These are phyloP conservation scores for Samia ricini DNA, from an alignment of 1,140 invertebrate species.

Conservation along the genomic window DNA sequence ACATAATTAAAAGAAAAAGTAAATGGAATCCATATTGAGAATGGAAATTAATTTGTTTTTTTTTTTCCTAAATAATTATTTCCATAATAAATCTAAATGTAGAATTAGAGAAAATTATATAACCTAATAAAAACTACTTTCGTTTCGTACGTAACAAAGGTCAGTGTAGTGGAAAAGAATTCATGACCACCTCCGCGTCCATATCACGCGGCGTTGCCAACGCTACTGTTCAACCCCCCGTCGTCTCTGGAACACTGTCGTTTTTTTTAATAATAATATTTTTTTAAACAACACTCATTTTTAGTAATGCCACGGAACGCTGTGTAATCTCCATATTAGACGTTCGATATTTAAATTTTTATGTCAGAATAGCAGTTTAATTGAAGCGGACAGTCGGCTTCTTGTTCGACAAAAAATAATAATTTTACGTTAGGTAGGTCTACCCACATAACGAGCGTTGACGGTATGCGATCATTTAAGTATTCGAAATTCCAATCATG, in stretches of 20 bases:
- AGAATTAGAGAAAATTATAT: no score
- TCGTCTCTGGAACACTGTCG: slow-evolving; percentile 29
- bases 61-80: no score
- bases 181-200: slow-evolving; percentile 31
- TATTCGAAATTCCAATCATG: neutral
- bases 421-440: neutral
- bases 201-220: slow-evolving; percentile 35
- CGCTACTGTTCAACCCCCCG: slow-evolving; percentile 53
- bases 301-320: slow-evolving; percentile 37
- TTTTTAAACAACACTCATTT: slow-evolving; percentile 19
- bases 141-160: neutral
- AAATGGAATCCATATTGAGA: no score
- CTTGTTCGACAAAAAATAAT: slow-evolving; percentile 24
- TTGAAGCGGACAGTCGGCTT: slow-evolving; percentile 32
- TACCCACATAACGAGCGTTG: neutral
- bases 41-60: no score
- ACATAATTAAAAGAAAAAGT: no score
- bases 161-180: slow-evolving; percentile 2
- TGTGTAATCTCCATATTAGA: slow-evolving; percentile 37
- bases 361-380: slow-evolving; percentile 28
- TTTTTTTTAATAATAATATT: slow-evolving; percentile 10
- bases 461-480: neutral
- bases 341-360: slow-evolving; percentile 25
- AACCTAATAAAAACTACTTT: no score
- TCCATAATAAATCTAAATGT: no score